phyloP scores from a whole-genome alignment of 2,113 vertebrate species.

The Platanista minor region DNA sequence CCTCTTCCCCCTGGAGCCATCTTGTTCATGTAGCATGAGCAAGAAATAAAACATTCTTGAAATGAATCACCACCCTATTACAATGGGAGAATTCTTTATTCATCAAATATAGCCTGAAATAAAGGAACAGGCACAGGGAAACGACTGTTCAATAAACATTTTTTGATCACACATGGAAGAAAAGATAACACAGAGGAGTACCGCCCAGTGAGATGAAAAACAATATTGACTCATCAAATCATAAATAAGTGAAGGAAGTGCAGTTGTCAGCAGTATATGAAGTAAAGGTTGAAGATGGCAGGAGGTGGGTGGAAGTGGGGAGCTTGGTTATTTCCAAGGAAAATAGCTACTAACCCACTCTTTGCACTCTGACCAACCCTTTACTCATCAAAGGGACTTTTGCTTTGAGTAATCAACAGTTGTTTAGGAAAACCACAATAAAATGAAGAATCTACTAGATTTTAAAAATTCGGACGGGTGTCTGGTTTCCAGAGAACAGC shows the following conservation, averaged over 20 bases:
- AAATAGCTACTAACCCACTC: neutral
- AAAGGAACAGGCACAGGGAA: neutral
- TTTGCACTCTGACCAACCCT: neutral
- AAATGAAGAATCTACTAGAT: conserved; percentile 25
- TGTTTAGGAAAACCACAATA: conserved; percentile 46
- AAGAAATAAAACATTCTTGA: neutral
- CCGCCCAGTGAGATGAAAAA: neutral
- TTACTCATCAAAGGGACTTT: conserved; percentile 41
- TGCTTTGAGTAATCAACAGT: conserved; percentile 51
- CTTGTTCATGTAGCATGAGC: neutral
- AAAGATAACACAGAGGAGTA: neutral
- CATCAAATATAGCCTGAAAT: neutral
- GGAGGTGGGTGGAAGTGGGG: neutral
- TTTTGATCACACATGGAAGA: neutral
- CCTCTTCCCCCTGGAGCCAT: rapidly evolving
- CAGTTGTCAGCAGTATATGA: too few relatives aligned
- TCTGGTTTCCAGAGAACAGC: conserved; percentile 55
- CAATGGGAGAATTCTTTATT: neutral
- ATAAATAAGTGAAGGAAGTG: neutral
- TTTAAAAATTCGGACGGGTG: conserved; percentile 46
- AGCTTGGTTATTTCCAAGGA: neutral
- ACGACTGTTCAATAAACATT: neutral
- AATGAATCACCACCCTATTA: neutral
- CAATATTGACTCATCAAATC: neutral
- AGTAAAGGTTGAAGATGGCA: neutral